Conservation (phyloP, 2,113 vertebrate species). For the Acinonyx jubatus region DNA sequence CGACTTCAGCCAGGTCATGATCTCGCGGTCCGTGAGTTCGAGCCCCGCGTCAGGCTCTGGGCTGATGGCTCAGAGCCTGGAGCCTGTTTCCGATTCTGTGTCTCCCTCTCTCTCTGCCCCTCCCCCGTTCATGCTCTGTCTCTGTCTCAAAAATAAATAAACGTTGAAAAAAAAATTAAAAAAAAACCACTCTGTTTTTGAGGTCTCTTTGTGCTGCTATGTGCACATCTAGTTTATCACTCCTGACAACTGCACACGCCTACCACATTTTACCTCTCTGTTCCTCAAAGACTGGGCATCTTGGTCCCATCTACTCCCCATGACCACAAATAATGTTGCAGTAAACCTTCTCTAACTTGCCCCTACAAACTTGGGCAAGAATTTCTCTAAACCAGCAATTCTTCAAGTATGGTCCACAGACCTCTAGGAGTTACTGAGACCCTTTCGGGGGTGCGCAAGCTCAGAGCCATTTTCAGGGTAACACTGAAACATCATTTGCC, state of each 20-base stretch:
- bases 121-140: too few species aligned
- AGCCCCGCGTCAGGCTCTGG: too few species aligned
- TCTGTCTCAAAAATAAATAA: too few species aligned
- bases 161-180: too few species aligned
- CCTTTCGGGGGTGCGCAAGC: not conserved
- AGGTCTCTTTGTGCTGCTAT: not conserved
- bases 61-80: too few species aligned
- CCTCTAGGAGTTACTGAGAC: not conserved
- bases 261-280: not conserved
- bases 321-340: not conserved
- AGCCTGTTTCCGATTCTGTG: too few species aligned
- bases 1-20: too few species aligned
- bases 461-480: constrained; percentile 33
- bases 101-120: too few species aligned
- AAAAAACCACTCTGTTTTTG: not conserved
- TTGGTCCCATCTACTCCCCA: not conserved
- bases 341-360: not conserved
- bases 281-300: constrained; percentile 1
- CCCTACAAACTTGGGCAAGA: not conserved
- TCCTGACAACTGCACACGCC: not conserved
- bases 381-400: not conserved
- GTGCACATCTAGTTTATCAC: not conserved
- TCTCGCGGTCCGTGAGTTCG: too few species aligned
- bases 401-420: not conserved
- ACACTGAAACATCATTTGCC: not conserved